Percentiles rank a stretch among this genome's conserved stretches.
phyloP scores from a whole-genome alignment of 2,888 invertebrate species.

The Zaprionus bogoriensis region DNA sequence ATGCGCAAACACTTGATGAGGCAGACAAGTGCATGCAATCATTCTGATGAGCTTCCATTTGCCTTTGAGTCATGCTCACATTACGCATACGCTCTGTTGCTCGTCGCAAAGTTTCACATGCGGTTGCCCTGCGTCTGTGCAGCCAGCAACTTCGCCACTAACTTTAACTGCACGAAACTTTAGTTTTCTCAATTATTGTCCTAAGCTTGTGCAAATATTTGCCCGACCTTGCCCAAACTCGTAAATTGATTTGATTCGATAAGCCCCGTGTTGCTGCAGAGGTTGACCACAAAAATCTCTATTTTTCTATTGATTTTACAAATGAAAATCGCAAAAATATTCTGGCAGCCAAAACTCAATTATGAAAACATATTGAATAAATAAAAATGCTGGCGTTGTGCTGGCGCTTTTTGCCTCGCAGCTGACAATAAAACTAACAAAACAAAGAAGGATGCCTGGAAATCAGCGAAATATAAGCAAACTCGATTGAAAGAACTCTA shows the following conservation, averaged over 20 bases:
- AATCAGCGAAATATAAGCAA: no score
- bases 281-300: neutral
- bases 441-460: no score
- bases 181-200: constrained; percentile 27
- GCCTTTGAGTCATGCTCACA: constrained; percentile 2
- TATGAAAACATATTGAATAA: neutral
- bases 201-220: constrained; percentile 26
- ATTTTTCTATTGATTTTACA: neutral
- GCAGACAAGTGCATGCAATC: constrained; percentile 39
- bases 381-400: neutral
- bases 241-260: neutral
- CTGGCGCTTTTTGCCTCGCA: no score
- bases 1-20: constrained; percentile 17
- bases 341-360: neutral
- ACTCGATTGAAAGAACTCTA: no score
- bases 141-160: constrained; percentile 4
- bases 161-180: neutral
- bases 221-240: neutral
- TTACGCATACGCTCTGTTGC: constrained; percentile 29
- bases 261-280: neutral
- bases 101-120: constrained; percentile 5
- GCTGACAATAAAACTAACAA: no score
- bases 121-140: no score
- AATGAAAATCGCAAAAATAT: neutral
- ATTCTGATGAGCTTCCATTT: constrained; percentile 24